Conservation (phyloP, 2,113 vertebrate genomes). For the Ammodramus savannarum region DNA sequence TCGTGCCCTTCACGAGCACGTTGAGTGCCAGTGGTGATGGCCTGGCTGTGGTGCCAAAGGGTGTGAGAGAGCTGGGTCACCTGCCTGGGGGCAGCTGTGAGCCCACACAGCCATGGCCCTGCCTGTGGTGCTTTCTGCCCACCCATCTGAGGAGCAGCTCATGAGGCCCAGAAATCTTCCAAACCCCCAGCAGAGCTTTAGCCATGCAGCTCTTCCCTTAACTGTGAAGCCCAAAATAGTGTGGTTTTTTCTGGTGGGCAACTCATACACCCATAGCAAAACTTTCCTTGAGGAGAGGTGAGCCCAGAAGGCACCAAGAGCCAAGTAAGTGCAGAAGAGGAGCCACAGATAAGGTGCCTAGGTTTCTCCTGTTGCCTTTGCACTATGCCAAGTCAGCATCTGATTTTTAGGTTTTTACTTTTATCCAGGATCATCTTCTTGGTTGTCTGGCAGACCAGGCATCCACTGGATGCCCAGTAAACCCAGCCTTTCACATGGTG, state of each 20-base stretch:
- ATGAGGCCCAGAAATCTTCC: neutral
- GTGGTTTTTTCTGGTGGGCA: neutral
- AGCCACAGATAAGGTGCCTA: neutral
- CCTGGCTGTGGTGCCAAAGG: neutral
- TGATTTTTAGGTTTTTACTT: neutral
- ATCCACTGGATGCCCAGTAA: neutral
- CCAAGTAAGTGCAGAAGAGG: neutral
- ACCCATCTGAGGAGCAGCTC: neutral
- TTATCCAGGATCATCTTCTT: neutral
- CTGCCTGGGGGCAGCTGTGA: neutral
- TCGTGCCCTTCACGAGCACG: neutral
- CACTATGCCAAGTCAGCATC: neutral
- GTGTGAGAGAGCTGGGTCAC: neutral
- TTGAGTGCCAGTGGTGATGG: rapidly evolving
- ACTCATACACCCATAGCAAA: neutral
- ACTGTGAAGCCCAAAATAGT: neutral
- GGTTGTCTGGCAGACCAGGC: neutral
- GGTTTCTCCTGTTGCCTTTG: neutral
- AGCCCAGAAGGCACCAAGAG: neutral
- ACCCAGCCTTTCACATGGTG: neutral
- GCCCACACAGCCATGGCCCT: neutral
- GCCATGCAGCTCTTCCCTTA: neutral
- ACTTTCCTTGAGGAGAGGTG: neutral
- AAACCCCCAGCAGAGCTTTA: neutral
- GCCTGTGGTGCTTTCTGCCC: neutral